Conservation (phyloP, 2,888 invertebrate genomes). For the Apodemia duryi region DNA sequence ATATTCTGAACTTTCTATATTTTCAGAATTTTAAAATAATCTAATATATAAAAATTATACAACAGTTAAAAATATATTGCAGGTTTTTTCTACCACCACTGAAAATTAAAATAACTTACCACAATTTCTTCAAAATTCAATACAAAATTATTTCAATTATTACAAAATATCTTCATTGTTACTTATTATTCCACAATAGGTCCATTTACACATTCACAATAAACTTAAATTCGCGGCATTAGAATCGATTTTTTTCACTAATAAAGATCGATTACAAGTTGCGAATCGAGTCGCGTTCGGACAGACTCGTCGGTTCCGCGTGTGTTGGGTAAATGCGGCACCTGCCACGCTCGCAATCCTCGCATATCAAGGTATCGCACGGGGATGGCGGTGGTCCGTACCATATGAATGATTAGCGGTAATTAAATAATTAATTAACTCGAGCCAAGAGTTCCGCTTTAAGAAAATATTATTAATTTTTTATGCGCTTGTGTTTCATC, state of each 20-base stretch:
- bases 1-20: too few species aligned
- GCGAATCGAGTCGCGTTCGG: slow-evolving; percentile 33
- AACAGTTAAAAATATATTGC: too few species aligned
- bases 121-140: too few species aligned
- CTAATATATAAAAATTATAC: too few species aligned
- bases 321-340: slow-evolving; percentile 63
- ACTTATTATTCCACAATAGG: too few species aligned
- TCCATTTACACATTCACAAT: too few species aligned
- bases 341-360: slow-evolving; percentile 48
- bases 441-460: slow-evolving; percentile 21
- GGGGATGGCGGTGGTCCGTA: slow-evolving; percentile 31
- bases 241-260: neutral
- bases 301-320: slow-evolving; percentile 60
- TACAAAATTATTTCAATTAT: too few species aligned
- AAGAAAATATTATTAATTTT: slow-evolving; percentile 1
- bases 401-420: slow-evolving; percentile 27
- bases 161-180: too few species aligned
- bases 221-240: too few species aligned
- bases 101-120: too few species aligned
- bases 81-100: too few species aligned
- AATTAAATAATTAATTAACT: slow-evolving; percentile 27
- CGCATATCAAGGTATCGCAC: slow-evolving; percentile 35
- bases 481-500: neutral
- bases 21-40: too few species aligned
- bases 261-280: slow-evolving; percentile 27